Evolutionary conservation across 2,113 vertebrate genomes (phyloP).

Genomic region (Sula dactylatra): DNA sequence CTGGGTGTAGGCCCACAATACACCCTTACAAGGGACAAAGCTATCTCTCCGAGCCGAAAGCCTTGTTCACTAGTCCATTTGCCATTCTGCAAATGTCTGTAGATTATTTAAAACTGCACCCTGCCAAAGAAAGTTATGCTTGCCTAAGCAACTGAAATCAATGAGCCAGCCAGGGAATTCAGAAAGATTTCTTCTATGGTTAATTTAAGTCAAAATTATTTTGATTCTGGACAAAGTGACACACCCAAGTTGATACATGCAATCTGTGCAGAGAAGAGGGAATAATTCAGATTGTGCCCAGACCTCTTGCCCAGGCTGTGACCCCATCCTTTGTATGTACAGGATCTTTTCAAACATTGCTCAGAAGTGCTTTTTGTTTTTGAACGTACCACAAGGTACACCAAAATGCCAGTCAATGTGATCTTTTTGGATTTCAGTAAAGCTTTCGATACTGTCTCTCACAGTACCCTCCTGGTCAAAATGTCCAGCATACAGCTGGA

Average conservation of each 20-base stretch:
- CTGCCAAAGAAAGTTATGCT: neutral
- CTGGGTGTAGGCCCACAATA: neutral
- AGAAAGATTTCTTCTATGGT: neutral
- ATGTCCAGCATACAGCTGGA: too few species aligned
- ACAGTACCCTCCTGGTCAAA: too few species aligned
- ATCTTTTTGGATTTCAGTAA: too few species aligned
- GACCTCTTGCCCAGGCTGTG: neutral
- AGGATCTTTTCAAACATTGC: neutral
- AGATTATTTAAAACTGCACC: fast-evolving
- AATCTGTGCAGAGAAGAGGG: neutral
- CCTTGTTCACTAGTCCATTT: neutral
- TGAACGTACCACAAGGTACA: neutral
- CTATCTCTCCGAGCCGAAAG: neutral
- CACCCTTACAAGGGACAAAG: neutral
- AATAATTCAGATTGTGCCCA: neutral
- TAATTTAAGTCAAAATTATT: neutral
- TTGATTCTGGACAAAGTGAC: neutral
- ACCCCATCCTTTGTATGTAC: fast-evolving
- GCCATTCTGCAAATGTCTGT: neutral
- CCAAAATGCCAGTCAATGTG: too few species aligned
- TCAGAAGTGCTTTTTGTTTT: neutral
- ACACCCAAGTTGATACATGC: fast-evolving
- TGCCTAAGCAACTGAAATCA: neutral
- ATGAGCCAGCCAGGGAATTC: neutral
- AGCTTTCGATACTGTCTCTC: too few species aligned